These are phyloP conservation scores for Cichladusa arquata DNA, from an alignment of 2,113 vertebrate species.

Conservation along the genomic window DNA sequence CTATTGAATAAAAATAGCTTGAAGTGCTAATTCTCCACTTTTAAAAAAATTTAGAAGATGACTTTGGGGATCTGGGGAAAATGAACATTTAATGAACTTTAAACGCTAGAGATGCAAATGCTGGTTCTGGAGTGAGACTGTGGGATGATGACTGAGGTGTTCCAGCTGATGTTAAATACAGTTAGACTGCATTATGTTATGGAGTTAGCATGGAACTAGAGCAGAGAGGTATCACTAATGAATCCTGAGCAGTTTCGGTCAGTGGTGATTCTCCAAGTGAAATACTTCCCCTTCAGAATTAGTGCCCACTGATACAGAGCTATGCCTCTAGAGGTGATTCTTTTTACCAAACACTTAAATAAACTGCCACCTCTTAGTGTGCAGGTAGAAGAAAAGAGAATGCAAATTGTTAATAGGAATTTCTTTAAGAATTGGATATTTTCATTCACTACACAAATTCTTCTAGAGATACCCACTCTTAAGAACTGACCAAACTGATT, in stretches of 20 bases:
- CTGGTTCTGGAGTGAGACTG: neutral
- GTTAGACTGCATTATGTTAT: neutral
- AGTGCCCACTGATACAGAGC: neutral
- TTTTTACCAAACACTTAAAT: neutral
- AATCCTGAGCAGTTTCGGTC: neutral
- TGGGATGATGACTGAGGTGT: neutral
- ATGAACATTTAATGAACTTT: neutral
- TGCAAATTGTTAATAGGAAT: neutral
- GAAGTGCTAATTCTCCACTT: neutral
- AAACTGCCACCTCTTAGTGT: neutral
- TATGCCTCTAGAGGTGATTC: neutral
- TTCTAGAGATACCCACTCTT: neutral
- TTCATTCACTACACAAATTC: neutral
- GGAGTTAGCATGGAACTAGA: neutral
- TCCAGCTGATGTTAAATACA: neutral
- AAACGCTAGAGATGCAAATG: neutral
- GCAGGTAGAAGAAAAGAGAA: neutral
- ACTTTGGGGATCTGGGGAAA: neutral
- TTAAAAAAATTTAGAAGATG: neutral
- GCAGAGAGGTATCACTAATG: neutral
- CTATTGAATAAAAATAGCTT: neutral
- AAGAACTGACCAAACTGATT: neutral
- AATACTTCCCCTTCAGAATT: neutral
- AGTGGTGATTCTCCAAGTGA: accelerated
- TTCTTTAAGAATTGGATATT: neutral